A percentile compares a stretch with the other conserved stretches of the same genome.
phyloP scores from a whole-genome alignment of 2,888 invertebrate genomes.

The Zhuqinia jingwanae region DNA sequence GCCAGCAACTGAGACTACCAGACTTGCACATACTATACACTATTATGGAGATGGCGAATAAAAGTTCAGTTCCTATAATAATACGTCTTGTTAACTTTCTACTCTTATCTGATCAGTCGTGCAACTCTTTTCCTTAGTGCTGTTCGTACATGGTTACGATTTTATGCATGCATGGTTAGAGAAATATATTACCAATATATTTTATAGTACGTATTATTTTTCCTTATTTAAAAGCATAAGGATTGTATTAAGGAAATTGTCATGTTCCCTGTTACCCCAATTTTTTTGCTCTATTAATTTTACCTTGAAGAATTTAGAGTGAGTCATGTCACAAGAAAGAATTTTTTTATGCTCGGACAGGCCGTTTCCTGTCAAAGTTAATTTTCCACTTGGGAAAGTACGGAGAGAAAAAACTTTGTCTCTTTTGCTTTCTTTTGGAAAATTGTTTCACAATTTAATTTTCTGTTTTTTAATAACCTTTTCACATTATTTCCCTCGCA shows the following conservation, averaged over 20 bases:
- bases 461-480: no score
- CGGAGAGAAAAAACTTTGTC: slow-evolving; percentile 44
- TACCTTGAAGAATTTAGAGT: no score
- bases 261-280: neutral
- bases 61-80: no score
- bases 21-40: no score
- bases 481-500: no score
- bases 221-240: neutral
- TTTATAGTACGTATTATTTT: neutral
- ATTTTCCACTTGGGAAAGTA: slow-evolving; percentile 70
- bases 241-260: slow-evolving; percentile 10
- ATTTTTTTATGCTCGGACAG: slow-evolving; percentile 59
- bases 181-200: slow-evolving; percentile 55
- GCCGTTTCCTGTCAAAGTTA: slow-evolving; percentile 72
- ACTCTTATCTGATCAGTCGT: slow-evolving; percentile 24
- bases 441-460: slow-evolving; percentile 9
- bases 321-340: no score
- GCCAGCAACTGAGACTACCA: no score
- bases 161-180: slow-evolving; percentile 42
- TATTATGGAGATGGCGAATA: neutral
- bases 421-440: neutral
- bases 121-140: slow-evolving; percentile 31
- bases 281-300: neutral
- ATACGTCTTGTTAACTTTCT: slow-evolving; percentile 4
- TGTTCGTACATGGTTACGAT: neutral